Evolutionary conservation across 2,113 vertebrate species (phyloP).

Genomic region (Coracopsis vasa): DNA sequence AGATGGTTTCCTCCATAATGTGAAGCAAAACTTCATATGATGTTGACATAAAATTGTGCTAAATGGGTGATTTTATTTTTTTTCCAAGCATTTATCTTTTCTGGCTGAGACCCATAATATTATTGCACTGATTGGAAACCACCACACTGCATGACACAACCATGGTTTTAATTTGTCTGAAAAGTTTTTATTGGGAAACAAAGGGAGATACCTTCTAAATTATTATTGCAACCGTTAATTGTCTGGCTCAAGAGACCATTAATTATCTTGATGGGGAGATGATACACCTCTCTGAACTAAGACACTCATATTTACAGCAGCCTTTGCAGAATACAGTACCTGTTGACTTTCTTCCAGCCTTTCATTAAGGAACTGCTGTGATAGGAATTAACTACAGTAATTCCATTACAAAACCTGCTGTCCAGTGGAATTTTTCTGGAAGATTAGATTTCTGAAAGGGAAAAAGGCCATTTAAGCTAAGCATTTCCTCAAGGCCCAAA

Average conservation of each 20-base stretch:
- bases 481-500: conserved; percentile 37
- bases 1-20: not conserved
- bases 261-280: conserved; percentile 57
- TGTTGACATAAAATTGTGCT: not conserved
- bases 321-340: conserved; percentile 51
- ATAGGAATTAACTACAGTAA: conserved; percentile 66
- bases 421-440: conserved; percentile 70
- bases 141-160: conserved; percentile 38
- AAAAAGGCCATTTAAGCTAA: conserved; percentile 55
- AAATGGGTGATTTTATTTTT: conserved; percentile 29
- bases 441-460: conserved; percentile 73
- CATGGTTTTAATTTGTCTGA: conserved; percentile 64
- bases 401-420: conserved; percentile 69
- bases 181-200: conserved; percentile 65
- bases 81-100: conserved; percentile 44
- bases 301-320: conserved; percentile 34
- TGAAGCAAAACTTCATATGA: not conserved
- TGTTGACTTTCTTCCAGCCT: conserved; percentile 67
- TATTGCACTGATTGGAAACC: conserved; percentile 10
- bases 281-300: conserved; percentile 58
- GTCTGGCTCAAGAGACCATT: conserved; percentile 49
- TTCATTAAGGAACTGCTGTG: conserved; percentile 77
- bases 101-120: conserved; percentile 28
- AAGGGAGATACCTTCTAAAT: conserved; percentile 49
- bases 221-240: conserved; percentile 65